Percentiles rank a stretch among this genome's conserved stretches.
Conservation (phyloP, 2,113 vertebrate genomes). For the Microcebus tavaratra region DNA sequence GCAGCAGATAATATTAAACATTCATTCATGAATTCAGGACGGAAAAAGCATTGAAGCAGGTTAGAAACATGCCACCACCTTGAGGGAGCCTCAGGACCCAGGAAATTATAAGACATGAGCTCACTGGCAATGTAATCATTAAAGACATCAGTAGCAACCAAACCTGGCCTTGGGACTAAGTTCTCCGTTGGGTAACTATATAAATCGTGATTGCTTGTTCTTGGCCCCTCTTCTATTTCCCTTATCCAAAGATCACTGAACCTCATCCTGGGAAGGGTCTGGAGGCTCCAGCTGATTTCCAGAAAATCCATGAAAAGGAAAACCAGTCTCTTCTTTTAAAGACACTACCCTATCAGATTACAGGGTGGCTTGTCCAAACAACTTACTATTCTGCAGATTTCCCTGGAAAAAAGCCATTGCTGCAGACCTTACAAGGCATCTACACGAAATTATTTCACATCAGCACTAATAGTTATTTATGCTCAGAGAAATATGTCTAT, state of each 20-base stretch:
- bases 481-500: background rate
- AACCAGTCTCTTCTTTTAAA: constrained; percentile 22
- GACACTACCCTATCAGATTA: constrained; percentile 39
- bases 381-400: constrained; percentile 53
- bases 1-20: constrained; percentile 90
- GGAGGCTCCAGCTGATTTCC: constrained; percentile 58
- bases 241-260: constrained; percentile 45
- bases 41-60: constrained; percentile 92
- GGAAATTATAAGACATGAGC: constrained; percentile 91
- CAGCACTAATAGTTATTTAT: background rate
- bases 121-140: constrained; percentile 90
- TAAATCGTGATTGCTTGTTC: constrained; percentile 82
- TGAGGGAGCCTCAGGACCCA: constrained; percentile 89
- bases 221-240: constrained; percentile 59
- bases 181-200: constrained; percentile 78
- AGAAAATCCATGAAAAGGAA: constrained; percentile 28
- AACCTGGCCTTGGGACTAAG: constrained; percentile 82
- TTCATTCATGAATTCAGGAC: constrained; percentile 90
- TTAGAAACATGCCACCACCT: constrained; percentile 87
- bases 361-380: background rate
- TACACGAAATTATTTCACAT: background rate
- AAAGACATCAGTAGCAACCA: constrained; percentile 87
- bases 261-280: background rate
- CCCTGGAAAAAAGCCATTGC: constrained; percentile 23
- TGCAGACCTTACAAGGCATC: background rate